These are phyloP conservation scores for Dioctria rufipes DNA, from an alignment of 2,888 invertebrate genomes.

Conservation along the genomic window DNA sequence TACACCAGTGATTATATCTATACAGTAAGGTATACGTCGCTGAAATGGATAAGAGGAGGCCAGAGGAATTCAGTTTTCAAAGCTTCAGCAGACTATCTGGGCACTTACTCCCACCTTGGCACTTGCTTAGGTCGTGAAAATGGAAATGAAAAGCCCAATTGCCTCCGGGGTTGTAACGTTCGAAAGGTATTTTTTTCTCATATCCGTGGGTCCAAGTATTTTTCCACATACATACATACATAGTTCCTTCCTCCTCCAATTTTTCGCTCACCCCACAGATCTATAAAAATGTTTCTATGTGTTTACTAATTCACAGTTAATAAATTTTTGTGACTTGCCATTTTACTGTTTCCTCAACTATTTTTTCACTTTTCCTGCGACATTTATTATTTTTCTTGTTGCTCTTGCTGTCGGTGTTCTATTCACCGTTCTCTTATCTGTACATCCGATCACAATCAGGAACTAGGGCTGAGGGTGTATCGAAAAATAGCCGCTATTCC, in stretches of 20 bases:
- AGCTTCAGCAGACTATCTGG: slow-evolving; percentile 12
- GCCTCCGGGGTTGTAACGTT: slow-evolving; percentile 44
- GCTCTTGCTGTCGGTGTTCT: slow-evolving; percentile 6
- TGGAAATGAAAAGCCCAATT: slow-evolving; percentile 54
- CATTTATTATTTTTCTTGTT: slow-evolving; percentile 31
- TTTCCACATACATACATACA: slow-evolving; percentile 1
- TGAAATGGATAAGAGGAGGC: slow-evolving; percentile 29
- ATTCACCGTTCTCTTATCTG: slow-evolving; percentile 1
- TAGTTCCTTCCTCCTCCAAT: not conserved
- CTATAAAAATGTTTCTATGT: not conserved
- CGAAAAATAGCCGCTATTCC: slow-evolving; percentile 22
- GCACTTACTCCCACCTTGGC: slow-evolving; percentile 26
- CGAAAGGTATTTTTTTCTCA: slow-evolving; percentile 24
- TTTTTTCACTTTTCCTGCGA: slow-evolving; percentile 42
- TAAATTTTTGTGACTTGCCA: slow-evolving; percentile 54
- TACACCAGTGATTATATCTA: not conserved
- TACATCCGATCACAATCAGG: not conserved
- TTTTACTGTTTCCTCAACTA: slow-evolving; percentile 47
- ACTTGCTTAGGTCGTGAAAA: slow-evolving; percentile 29
- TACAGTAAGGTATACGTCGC: not conserved
- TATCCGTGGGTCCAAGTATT: not conserved
- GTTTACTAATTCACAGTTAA: slow-evolving; percentile 55
- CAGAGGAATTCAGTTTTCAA: not conserved
- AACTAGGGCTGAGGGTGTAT: slow-evolving; percentile 4
- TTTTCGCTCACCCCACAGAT: not conserved